phyloP scores from a whole-genome alignment of 2,797 vertebrate genomes.

The Peromyscus eremicus region DNA sequence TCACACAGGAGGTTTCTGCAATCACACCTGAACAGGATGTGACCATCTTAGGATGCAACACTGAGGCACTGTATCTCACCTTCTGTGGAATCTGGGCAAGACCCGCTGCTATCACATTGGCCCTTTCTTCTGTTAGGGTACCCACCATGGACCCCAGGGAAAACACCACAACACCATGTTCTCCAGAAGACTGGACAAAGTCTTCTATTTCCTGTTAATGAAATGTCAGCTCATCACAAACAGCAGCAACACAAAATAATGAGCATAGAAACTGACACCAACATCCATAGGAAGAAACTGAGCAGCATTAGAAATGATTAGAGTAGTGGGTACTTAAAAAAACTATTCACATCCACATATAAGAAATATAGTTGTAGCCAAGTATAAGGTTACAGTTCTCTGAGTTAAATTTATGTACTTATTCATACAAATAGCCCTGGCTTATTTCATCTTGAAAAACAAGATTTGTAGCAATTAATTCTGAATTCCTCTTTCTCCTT shows the following conservation, averaged over 20 bases:
- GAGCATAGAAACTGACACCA: too few species aligned
- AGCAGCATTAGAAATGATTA: neutral
- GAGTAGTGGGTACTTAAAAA: neutral
- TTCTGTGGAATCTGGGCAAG: slow-evolving; percentile 95
- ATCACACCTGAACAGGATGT: fast-evolving
- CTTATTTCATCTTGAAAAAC: neutral
- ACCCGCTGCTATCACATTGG: slow-evolving; percentile 91
- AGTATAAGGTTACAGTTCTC: neutral
- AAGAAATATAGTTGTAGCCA: neutral
- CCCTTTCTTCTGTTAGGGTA: slow-evolving; percentile 91
- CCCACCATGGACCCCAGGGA: slow-evolving; percentile 92
- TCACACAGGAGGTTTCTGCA: neutral
- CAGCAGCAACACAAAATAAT: neutral
- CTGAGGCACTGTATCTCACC: slow-evolving; percentile 84
- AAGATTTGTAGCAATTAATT: neutral
- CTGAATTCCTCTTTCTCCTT: neutral
- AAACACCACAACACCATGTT: slow-evolving; percentile 93
- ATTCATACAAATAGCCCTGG: neutral
- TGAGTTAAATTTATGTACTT: neutral
- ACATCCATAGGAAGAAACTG: neutral
- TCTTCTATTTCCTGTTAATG: slow-evolving; percentile 92
- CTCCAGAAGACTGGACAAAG: slow-evolving; percentile 94
- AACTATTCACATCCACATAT: neutral
- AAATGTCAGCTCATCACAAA: neutral
- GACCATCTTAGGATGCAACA: fast-evolving